Conservation (phyloP, 1,140 invertebrate species). For the Tetramorium alpestre region DNA sequence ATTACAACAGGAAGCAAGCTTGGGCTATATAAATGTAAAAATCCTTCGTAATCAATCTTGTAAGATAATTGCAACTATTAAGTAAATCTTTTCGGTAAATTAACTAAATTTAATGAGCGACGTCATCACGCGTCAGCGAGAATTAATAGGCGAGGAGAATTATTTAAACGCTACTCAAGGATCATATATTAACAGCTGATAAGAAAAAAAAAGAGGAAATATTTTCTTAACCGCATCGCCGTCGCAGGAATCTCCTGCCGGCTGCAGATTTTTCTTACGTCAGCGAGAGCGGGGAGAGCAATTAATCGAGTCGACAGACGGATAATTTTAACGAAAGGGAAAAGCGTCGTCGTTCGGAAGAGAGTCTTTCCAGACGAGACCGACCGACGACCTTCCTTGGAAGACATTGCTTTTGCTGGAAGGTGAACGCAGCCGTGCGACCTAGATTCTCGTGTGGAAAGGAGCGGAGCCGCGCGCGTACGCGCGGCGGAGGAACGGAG, state of each 20-base stretch:
- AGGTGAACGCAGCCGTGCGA: conserved; percentile 82
- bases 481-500: conserved; percentile 46
- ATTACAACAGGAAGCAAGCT: not conserved
- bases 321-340: conserved; percentile 68
- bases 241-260: not conserved
- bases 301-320: not conserved
- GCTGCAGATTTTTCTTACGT: conserved; percentile 7
- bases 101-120: not conserved
- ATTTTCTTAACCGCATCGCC: not conserved
- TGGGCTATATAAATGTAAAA: not conserved
- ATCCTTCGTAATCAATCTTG: too few relatives aligned
- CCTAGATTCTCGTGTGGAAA: conserved; percentile 79
- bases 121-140: not conserved
- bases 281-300: not conserved
- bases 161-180: not conserved
- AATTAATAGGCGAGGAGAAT: not conserved
- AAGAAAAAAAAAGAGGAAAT: not conserved
- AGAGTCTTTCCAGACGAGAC: conserved; percentile 70
- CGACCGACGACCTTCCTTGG: conserved; percentile 79
- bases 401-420: conserved; percentile 80
- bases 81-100: not conserved
- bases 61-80: not conserved
- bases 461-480: conserved; percentile 29
- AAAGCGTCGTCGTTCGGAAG: conserved; percentile 63
- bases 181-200: not conserved